Percentiles rank a stretch among this genome's conserved stretches.
Evolutionary conservation across 2,888 invertebrate genomes (phyloP).

Genomic region (Lasioglossum oenotherae): DNA sequence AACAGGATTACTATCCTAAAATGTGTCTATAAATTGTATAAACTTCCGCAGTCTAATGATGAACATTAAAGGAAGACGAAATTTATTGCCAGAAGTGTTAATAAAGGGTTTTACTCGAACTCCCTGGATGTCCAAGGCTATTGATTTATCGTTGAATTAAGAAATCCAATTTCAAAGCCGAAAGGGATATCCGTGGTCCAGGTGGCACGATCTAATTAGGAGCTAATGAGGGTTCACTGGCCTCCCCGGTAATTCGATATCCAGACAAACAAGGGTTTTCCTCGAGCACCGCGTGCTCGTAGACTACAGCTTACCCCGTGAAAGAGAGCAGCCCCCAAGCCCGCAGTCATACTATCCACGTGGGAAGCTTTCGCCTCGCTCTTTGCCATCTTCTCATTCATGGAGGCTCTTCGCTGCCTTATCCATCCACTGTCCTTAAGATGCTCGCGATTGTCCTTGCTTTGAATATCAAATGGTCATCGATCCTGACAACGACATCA

Average conservation of each 20-base stretch:
- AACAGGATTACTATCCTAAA: no score
- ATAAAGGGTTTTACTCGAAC: neutral
- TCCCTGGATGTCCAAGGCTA: neutral
- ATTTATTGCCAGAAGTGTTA: neutral
- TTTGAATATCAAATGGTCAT: constrained; percentile 46
- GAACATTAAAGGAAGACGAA: no score
- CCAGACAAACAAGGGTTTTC: constrained; percentile 75
- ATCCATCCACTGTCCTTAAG: constrained; percentile 33
- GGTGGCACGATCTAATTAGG: constrained; percentile 69
- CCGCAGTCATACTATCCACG: constrained; percentile 84
- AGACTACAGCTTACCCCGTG: constrained; percentile 67
- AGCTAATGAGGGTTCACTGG: constrained; percentile 71
- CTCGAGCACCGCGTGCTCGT: constrained; percentile 61
- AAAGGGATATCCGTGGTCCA: constrained; percentile 21
- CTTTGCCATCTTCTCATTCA: constrained; percentile 60
- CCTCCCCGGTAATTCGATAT: constrained; percentile 72
- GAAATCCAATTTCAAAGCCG: constrained; percentile 15
- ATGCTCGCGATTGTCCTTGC: constrained; percentile 45
- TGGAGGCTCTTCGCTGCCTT: constrained; percentile 51
- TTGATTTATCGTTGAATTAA: constrained; percentile 20
- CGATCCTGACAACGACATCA: constrained; percentile 50
- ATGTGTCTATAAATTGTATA: no score
- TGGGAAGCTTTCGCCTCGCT: constrained; percentile 78
- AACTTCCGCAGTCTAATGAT: no score
- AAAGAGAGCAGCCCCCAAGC: constrained; percentile 62